Evolutionary conservation across 2,797 vertebrate species (phyloP), one percentile per base, ranked within the genome.

Genomic region (Muscicapa comitata): DNA sequence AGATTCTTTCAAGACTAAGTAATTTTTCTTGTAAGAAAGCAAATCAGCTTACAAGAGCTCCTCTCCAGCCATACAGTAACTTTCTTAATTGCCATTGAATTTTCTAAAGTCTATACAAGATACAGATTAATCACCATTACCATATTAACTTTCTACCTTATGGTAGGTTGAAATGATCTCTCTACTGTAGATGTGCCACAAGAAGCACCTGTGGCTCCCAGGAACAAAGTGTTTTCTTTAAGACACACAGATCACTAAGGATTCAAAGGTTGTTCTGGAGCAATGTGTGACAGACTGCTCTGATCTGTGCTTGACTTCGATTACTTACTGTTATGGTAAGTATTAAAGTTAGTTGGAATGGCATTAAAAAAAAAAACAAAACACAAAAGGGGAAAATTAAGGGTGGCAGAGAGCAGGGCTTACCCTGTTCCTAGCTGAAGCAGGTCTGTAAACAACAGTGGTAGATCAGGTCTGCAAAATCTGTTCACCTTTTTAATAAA

Each of bases 181-280:
- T 58, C 19, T 67, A 11, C 14, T 3, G 33, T 8, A 16, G 26
- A 19, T 31, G 45, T 55, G n/a, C 48, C 51, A 73, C 0, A 1
- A 31, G 63, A 28, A 72, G 67, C 62, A 72, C 20, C 31, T 42
- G 55, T 38, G 19, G 26, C 57, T 83, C 42, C 45, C 65, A 63
- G 24, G 70, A 91, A 57, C 26, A 74, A 81, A 92, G 15, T 5
- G n/a, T 50, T 28, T 38, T 57, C 63, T 70, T 26, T 65, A 83
- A 53, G 31, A 48, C 43, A 48, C 4, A 13, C 5, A 17, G 14
- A 57, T 15, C 13, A 15, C 17, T 72, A 38, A 59, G 37, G 71
- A 66, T 45, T 75, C 59, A 84, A 72, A 73, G 40, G 59, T 17
- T 2, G 0, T 16, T 88, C 57, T 67, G 37, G 47, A 86, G 54